Conservation (phyloP, 2,888 invertebrate genomes). For the Cyclophora punctaria region DNA sequence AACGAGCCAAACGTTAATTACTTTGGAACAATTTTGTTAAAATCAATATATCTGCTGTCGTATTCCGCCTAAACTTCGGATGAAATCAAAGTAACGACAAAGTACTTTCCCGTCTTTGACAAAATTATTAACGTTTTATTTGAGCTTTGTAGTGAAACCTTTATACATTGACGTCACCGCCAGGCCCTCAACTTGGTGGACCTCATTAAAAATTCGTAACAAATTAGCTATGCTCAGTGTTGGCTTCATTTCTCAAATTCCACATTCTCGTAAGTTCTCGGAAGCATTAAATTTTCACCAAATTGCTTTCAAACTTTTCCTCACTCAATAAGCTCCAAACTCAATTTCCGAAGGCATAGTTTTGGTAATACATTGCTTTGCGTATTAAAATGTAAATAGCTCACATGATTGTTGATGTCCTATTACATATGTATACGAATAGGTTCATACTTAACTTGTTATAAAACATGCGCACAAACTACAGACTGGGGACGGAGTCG, state of each 20-base stretch:
- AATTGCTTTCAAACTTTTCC: conserved; percentile 69
- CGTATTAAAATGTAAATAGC: conserved; percentile 4
- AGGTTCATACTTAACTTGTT: too few relatives aligned
- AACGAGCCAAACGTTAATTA: not conserved
- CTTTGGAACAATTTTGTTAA: not conserved
- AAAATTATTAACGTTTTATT: conserved; percentile 5
- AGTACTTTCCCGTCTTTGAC: conserved; percentile 1
- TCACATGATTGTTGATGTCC: too few relatives aligned
- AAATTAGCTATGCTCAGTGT: conserved; percentile 66
- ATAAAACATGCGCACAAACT: conserved; percentile 2
- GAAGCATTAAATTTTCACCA: conserved; percentile 68
- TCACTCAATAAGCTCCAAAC: conserved; percentile 55
- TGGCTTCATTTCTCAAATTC: conserved; percentile 63
- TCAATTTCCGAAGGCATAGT: conserved; percentile 61
- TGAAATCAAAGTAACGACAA: too few relatives aligned
- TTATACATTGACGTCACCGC: conserved; percentile 12
- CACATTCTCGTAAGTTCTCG: conserved; percentile 62
- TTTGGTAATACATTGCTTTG: conserved; percentile 38
- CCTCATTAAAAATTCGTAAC: conserved; percentile 58
- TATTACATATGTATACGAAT: too few relatives aligned
- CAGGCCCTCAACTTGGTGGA: conserved; percentile 25
- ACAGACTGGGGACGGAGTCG: conserved; percentile 6
- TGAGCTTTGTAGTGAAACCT: not conserved
- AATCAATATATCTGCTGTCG: not conserved
- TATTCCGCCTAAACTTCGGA: not conserved